Percentiles rank a stretch among this genome's conserved stretches.
Evolutionary conservation across 2,113 vertebrate species (phyloP).

Genomic region (Epinephelus cyanopodus): DNA sequence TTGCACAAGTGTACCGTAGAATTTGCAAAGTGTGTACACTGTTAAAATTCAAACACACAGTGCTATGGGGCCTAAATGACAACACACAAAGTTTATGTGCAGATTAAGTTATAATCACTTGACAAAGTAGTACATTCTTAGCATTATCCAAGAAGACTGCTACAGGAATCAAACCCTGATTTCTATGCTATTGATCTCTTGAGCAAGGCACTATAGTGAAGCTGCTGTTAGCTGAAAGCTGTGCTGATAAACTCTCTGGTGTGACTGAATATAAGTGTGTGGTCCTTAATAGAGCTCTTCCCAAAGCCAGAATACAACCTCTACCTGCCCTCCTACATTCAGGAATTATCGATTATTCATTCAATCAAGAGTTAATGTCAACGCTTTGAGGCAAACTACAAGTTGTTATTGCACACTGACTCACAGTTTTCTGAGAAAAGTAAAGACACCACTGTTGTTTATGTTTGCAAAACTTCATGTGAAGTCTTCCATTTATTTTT

Average conservation of each 20-base stretch:
- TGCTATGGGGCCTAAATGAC: too few relatives aligned
- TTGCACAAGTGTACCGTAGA: not conserved
- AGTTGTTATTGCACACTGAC: not conserved
- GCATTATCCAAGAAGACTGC: not conserved
- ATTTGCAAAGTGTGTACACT: not conserved
- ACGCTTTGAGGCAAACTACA: not conserved
- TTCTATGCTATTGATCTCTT: not conserved
- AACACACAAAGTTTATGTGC: not conserved
- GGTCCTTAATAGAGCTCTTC: not conserved
- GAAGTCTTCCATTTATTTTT: constrained; percentile 75
- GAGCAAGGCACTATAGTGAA: not conserved
- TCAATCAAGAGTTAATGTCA: not conserved
- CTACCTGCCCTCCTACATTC: not conserved
- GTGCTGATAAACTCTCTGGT: not conserved
- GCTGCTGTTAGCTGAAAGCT: not conserved
- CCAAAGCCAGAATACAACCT: not conserved
- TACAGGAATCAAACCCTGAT: not conserved
- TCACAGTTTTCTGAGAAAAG: not conserved
- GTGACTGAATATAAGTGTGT: not conserved
- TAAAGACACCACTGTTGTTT: constrained; percentile 2
- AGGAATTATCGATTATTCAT: not conserved
- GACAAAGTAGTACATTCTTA: not conserved
- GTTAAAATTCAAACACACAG: not conserved
- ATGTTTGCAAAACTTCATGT: constrained; percentile 70
- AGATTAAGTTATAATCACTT: not conserved